Evolutionary conservation across 2,113 vertebrate genomes (phyloP), one percentile per base, ranked within the genome.

Genomic region (Crotalus viridis): DNA sequence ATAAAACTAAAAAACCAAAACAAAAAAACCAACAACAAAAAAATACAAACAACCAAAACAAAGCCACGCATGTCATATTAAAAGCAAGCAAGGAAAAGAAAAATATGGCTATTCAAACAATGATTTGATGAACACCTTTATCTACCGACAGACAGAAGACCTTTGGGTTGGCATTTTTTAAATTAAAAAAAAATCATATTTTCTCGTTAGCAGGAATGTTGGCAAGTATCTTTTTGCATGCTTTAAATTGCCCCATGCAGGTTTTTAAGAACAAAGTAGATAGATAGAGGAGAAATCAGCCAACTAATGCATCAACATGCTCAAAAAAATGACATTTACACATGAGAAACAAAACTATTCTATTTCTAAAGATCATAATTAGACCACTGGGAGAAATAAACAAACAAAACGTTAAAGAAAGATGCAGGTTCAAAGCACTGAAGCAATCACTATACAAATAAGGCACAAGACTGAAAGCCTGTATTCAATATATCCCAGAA

Each of bases 401-500:
- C 22, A 64, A 52, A 94, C 93, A 95, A 86, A 94, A 95, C 52
- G 90, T 51, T 95, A 94, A 94, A 89, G 51, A 54, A 74, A 96
- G 95, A 93, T 87, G 93, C 85, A 97, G 95, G 96, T 96, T 96
- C 95, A 97, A 97, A 97, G 97, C 96, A 98, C 93, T 97, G 94
- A 97, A 95, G 96, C 94, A 97, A 96, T 96, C 96, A 97, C 96
- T 97, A 95, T 95, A 98, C 95, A 97, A 94, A 98, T 96, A 97
- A 81, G 94, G 96, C 94, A 96, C 97, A 98, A 98, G 98, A 98
- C 97, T 98, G 97, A 98, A 98, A 98, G 96, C 97, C 98, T 96
- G 95, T 97, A 98, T 98, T 98, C 97, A 98, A 98, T 97, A 96
- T 94, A 95, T 56, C 55, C 94, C 96, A 95, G 85, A 91, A 95